Evolutionary conservation across 2,888 invertebrate genomes (phyloP).

Genomic region (Hecatera dysodea): DNA sequence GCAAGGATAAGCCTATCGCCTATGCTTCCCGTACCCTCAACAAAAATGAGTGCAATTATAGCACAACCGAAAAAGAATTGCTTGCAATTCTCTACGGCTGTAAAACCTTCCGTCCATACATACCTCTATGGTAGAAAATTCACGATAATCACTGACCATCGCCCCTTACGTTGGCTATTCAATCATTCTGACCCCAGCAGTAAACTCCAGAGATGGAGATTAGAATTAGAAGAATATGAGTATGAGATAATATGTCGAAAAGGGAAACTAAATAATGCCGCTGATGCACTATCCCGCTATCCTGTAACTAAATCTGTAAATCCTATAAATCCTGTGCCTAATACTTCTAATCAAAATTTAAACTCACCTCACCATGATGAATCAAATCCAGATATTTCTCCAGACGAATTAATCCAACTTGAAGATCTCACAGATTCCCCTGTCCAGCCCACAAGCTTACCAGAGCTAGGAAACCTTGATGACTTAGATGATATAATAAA

Average conservation of each 20-base stretch:
- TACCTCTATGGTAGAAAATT: background rate
- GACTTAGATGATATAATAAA: background rate
- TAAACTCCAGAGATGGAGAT: background rate
- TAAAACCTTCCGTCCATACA: background rate
- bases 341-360: background rate
- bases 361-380: background rate
- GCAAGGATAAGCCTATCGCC: background rate
- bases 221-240: background rate
- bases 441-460: background rate
- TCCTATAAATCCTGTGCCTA: background rate
- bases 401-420: background rate
- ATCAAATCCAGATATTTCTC: background rate
- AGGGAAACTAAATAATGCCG: background rate
- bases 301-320: background rate
- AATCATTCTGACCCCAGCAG: background rate
- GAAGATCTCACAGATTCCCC: background rate
- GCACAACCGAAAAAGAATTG: background rate
- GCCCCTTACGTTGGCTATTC: background rate
- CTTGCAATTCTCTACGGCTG: background rate
- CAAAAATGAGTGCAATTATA: background rate
- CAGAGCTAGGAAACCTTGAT: background rate
- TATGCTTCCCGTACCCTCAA: background rate
- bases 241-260: background rate
- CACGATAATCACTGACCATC: background rate
- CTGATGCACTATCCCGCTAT: conserved; percentile 1